These are phyloP conservation scores for Heteromormyrus szaboi DNA, from an alignment of 2,797 vertebrate species.

Conservation along the genomic window DNA sequence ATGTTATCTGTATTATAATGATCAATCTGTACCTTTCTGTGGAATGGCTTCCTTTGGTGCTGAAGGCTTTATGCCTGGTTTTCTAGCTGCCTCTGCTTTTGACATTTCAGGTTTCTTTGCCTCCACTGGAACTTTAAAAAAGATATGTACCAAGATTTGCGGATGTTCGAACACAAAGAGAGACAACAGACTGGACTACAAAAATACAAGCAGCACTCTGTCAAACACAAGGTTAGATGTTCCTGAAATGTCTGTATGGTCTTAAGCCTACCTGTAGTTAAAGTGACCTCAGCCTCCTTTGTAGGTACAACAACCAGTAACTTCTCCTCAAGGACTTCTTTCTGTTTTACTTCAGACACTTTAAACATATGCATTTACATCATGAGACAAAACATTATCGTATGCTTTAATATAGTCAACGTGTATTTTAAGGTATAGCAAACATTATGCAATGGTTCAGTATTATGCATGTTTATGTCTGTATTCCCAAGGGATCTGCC, in stretches of 20 bases:
- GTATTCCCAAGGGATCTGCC: background rate
- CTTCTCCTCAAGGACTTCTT: slow-evolving; percentile 56
- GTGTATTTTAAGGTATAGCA: background rate
- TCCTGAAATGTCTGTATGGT: background rate
- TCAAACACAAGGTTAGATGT: slow-evolving; percentile 39
- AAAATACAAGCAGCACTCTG: slow-evolving; percentile 37
- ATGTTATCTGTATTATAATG: background rate
- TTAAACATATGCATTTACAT: slow-evolving; percentile 38
- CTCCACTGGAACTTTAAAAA: slow-evolving; percentile 66
- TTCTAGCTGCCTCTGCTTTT: slow-evolving; percentile 48
- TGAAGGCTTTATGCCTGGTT: slow-evolving; percentile 34
- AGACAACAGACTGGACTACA: slow-evolving; percentile 18
- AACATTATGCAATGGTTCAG: background rate
- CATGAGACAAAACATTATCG: slow-evolving; percentile 10
- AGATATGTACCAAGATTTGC: slow-evolving; percentile 36
- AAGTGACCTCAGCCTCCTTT: slow-evolving; percentile 47
- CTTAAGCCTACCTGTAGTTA: slow-evolving; percentile 49
- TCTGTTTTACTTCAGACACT: slow-evolving; percentile 66
- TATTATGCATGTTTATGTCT: background rate
- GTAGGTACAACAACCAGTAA: slow-evolving; percentile 55
- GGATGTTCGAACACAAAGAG: background rate
- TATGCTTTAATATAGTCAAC: background rate
- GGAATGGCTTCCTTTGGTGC: slow-evolving; percentile 62
- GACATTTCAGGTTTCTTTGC: slow-evolving; percentile 63
- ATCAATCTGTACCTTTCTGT: slow-evolving; percentile 66